Percentiles rank a stretch among this genome's conserved stretches.
phyloP scores from a whole-genome alignment of 2,797 vertebrate species.

The Meda fulgida region DNA sequence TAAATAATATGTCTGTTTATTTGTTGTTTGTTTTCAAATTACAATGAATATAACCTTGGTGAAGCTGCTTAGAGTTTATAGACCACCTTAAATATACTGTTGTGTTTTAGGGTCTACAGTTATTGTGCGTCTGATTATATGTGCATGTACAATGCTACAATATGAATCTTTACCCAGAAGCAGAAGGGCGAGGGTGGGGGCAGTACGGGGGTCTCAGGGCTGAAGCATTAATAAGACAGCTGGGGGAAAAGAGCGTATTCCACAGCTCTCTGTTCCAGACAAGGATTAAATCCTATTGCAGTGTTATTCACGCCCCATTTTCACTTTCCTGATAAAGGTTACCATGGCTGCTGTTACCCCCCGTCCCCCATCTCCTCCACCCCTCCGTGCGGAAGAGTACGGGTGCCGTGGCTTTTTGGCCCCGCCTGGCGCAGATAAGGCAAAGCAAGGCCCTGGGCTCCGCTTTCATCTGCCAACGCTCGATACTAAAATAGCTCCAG shows the following conservation, averaged over 20 bases:
- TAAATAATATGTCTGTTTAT: neutral
- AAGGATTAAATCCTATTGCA: slow-evolving; percentile 58
- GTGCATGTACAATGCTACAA: neutral
- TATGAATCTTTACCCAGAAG: neutral
- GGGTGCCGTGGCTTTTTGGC: slow-evolving; percentile 56
- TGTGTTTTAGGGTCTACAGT: neutral
- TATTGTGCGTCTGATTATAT: slow-evolving; percentile 1
- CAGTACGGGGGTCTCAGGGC: slow-evolving; percentile 25
- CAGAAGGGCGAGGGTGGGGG: slow-evolving; percentile 10
- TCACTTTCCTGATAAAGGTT: slow-evolving; percentile 60
- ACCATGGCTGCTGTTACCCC: slow-evolving; percentile 53
- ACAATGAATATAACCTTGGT: neutral
- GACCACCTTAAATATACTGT: neutral
- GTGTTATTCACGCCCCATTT: slow-evolving; percentile 61
- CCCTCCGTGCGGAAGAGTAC: slow-evolving; percentile 39
- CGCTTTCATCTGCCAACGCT: slow-evolving; percentile 78
- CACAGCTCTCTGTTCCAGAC: slow-evolving; percentile 38
- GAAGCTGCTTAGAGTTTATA: neutral
- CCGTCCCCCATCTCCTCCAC: slow-evolving; percentile 59
- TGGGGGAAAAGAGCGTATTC: slow-evolving; percentile 40
- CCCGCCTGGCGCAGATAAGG: slow-evolving; percentile 68
- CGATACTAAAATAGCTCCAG: slow-evolving; percentile 72
- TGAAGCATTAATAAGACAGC: slow-evolving; percentile 54
- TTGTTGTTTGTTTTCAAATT: neutral
- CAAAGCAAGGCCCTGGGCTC: slow-evolving; percentile 68